phyloP scores from a whole-genome alignment of 2,888 invertebrate genomes.

The Priocnemis perturbator region DNA sequence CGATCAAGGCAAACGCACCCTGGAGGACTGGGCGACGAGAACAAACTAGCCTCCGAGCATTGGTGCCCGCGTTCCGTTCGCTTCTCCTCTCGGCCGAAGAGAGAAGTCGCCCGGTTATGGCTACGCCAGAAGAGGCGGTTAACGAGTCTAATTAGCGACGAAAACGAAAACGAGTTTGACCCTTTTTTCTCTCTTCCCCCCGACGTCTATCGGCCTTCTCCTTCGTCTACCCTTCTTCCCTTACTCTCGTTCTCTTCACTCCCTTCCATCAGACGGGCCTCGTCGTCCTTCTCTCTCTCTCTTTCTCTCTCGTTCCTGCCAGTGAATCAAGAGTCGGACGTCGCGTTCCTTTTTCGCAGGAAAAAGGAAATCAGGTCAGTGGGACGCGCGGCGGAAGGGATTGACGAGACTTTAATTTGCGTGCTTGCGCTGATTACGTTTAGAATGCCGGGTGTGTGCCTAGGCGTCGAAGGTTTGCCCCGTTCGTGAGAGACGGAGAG shows the following conservation, averaged over 20 bases:
- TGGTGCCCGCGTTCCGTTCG: constrained; percentile 57
- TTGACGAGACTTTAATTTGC: constrained; percentile 55
- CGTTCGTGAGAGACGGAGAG: too few species aligned
- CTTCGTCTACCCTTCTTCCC: constrained; percentile 20
- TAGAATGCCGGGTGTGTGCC: constrained; percentile 25
- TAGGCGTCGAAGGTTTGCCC: neutral
- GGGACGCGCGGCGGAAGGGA: constrained; percentile 54
- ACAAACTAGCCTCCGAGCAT: constrained; percentile 71
- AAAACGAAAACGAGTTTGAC: constrained; percentile 76
- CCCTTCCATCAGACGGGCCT: constrained; percentile 11
- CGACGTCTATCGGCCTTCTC: constrained; percentile 5
- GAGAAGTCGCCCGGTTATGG: constrained; percentile 72
- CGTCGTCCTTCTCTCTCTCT: too few species aligned
- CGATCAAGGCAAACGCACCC: constrained; percentile 70
- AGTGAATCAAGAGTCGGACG: neutral
- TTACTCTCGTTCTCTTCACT: constrained; percentile 31
- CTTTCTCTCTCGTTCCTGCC: neutral
- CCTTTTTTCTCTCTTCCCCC: constrained; percentile 64
- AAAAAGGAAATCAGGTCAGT: constrained; percentile 64
- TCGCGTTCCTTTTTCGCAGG: constrained; percentile 34
- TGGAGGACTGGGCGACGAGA: constrained; percentile 71
- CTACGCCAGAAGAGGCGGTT: constrained; percentile 70
- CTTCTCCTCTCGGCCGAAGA: constrained; percentile 54
- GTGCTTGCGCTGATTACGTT: constrained; percentile 52
- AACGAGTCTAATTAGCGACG: constrained; percentile 76